These are phyloP conservation scores for Choristoneura fumiferana DNA, from an alignment of 1,140 invertebrate genomes.

Conservation along the genomic window DNA sequence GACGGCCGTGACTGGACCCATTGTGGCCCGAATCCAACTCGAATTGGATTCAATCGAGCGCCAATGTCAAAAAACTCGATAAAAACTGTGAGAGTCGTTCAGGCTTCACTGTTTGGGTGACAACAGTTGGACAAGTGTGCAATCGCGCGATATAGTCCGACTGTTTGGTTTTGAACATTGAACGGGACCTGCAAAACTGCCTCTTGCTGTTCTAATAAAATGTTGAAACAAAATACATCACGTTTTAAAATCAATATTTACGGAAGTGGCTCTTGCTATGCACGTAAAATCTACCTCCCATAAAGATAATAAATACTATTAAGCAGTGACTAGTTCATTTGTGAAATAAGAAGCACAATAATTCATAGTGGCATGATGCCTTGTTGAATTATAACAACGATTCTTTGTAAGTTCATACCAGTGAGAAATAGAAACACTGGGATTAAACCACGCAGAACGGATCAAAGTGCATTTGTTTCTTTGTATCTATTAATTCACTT, in stretches of 20 bases:
- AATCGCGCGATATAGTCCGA: slow-evolving; percentile 25
- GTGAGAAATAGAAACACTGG: too few relatives aligned
- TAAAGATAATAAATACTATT: too few relatives aligned
- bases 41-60: slow-evolving; percentile 50
- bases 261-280: too few relatives aligned
- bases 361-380: neutral
- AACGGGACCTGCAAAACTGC: too few relatives aligned
- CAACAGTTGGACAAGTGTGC: slow-evolving; percentile 39
- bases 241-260: too few relatives aligned
- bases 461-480: too few relatives aligned
- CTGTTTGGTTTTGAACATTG: slow-evolving; percentile 23
- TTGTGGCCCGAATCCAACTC: slow-evolving; percentile 53
- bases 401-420: neutral
- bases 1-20: slow-evolving; percentile 50
- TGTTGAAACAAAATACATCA: too few relatives aligned
- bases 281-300: too few relatives aligned
- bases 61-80: slow-evolving; percentile 51
- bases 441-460: too few relatives aligned
- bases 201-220: too few relatives aligned
- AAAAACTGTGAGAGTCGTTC: slow-evolving; percentile 55
- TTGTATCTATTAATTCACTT: too few relatives aligned
- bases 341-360: neutral
- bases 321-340: neutral
- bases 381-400: slow-evolving; percentile 4
- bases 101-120: slow-evolving; percentile 46